Evolutionary conservation across 1,140 invertebrate species (phyloP), one percentile per base, ranked within the genome.

Genomic region (Calliopsis andreniformis): DNA sequence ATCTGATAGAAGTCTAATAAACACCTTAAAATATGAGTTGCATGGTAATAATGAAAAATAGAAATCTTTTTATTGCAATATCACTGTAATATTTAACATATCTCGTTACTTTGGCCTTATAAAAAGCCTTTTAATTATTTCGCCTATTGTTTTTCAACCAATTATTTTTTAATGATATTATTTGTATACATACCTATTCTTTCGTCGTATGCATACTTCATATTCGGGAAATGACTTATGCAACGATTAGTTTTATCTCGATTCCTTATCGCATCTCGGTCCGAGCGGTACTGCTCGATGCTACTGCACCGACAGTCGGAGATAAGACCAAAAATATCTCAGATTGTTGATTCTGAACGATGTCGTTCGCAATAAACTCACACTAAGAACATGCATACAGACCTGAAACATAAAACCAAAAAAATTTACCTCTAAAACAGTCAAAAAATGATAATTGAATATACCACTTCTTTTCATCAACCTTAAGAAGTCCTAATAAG

Each of bases 181-280:
- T 47, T 47, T 20, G 43, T 18, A 18, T 3, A 18, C 30, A 2
- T 5, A 8, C 25, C 28, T 7, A 16, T 16, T 59, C 5, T 10
- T 12, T 0, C 3, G 2, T 39, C 7, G 0, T 0, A 3, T 7
- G 18, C 10, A 16, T 12, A 25, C 30, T 6, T 2, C 6, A 3
- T 0, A 23, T 39, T 49, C 18, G n/a, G n/a, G 39, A 45, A 28
- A 45, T 20, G 18, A 30, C 39, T 56, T 45, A 58, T 30, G 14
- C 39, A 43, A 39, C 10, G 5, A 55, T 45, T 69, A 43, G 39
- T 69, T 56, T 28, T 56, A 32, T 43, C 35, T 56, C 4, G 25
- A 2, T 30, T 18, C 28, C 14, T 69, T 69, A 69, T 69, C 51
- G 5, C 10, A 8, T 42, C 18, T 30, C 35, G 39, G 55, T 68